Base-by-base conservation (phyloP, 2,113 vertebrate species). In the Corvus cornix region DNA sequence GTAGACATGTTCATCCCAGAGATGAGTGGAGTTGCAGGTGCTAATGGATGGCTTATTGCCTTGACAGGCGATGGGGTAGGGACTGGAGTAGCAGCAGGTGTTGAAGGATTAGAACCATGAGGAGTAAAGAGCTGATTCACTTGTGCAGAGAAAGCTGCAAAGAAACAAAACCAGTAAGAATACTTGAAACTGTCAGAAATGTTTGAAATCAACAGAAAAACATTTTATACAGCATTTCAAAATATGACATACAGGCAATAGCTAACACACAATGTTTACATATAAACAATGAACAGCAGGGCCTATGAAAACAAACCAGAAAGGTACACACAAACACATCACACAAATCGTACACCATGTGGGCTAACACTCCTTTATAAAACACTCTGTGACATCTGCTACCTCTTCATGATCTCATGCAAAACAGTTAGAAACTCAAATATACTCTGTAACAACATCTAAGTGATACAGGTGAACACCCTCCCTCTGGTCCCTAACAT, bases 81-180 rank as follows among this genome's bases (percentile, higher is more conserved):
- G 93, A 97, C 96, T 13, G 99, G 98, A 83, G 98, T 98, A 51
- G 98, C 98, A 92, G 97, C 97, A 91, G 98, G 97, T 89, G 98
- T 98, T 55, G 98, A 97, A 95, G 99, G 98, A 84, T 97, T 98
- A 91, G 99, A 98, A 74, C 98, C 98, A 84, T 98, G 98, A 95
- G 99, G 98, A 91, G 99, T 98, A 69, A 98, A 98, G 95, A 99
- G 99, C 9, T 98, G 99, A 98, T 97, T 99, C 86, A 98, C 95
- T 93, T 98, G 98, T 96, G 98, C 98, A 87, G 98, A 95, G 96
- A 99, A 99, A 95, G 98, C 99, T 99, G 97, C 55, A 96, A 97
- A 94, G 75, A 97, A 95, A 96, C 68, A 97, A 91, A 97, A 95
- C 82, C 52, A 70, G 96, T 97, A 96, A 97, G 96, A 97, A 97